Percentiles rank a stretch among this genome's conserved stretches.
Conservation (phyloP, 2,797 vertebrate species). For the Macropus fuliginosus region DNA sequence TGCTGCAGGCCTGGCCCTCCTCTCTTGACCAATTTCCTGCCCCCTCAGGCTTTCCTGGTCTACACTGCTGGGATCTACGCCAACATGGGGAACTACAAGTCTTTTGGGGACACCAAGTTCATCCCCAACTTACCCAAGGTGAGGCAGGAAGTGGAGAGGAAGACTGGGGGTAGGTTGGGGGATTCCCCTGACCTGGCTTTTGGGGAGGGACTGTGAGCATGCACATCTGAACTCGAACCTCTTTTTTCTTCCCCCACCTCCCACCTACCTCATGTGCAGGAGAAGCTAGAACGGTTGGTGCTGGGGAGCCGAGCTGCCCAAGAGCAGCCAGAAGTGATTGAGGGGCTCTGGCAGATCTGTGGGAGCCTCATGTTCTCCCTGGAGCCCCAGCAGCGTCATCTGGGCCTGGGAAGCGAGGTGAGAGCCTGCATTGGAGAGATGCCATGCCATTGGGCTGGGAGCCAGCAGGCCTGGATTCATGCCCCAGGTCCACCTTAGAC, state of each 20-base stretch:
- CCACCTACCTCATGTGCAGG: constrained; percentile 81
- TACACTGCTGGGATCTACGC: constrained; percentile 93
- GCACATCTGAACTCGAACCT: background rate
- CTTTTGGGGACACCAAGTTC: constrained; percentile 96
- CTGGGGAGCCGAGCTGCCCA: constrained; percentile 89
- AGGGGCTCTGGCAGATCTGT: constrained; percentile 89
- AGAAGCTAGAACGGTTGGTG: constrained; percentile 91
- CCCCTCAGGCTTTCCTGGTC: constrained; percentile 91
- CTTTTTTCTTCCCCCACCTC: background rate
- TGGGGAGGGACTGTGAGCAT: background rate
- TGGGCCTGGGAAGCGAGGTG: constrained; percentile 92
- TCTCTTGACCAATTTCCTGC: background rate
- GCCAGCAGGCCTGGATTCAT: no score
- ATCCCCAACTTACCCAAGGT: constrained; percentile 94
- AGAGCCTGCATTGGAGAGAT: constrained; percentile 16
- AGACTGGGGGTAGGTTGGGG: background rate
- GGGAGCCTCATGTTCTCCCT: constrained; percentile 90
- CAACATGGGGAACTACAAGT: constrained; percentile 98
- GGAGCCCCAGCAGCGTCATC: constrained; percentile 90
- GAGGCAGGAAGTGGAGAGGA: constrained; percentile 50
- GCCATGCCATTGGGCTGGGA: background rate
- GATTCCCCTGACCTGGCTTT: background rate
- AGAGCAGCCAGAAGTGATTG: constrained; percentile 87
- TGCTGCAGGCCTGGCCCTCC: no score
- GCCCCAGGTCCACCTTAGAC: background rate